Conservation (phyloP, 2,113 vertebrate genomes). For the Astur gentilis region DNA sequence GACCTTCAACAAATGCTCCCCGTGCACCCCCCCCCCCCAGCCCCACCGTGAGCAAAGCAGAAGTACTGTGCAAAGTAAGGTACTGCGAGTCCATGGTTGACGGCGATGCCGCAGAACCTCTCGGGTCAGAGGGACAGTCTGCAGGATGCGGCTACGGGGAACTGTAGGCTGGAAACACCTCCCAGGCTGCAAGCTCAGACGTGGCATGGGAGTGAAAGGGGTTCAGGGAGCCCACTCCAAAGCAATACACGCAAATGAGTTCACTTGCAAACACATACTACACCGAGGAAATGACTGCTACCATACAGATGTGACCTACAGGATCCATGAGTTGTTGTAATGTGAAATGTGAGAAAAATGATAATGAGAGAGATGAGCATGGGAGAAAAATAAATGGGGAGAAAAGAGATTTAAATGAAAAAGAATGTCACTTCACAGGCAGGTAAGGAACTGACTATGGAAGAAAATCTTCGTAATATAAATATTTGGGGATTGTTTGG, state of each 20-base stretch:
- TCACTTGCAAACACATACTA: not conserved
- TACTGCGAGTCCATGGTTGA: no score
- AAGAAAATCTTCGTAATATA: not conserved
- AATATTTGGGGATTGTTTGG: not conserved
- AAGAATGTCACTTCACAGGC: not conserved
- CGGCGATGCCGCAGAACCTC: not conserved
- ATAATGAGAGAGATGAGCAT: not conserved
- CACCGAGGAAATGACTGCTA: not conserved
- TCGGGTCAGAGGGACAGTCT: not conserved
- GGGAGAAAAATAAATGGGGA: not conserved
- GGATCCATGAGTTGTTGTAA: not conserved
- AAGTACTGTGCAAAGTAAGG: not conserved
- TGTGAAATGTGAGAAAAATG: no score
- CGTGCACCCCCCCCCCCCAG: no score
- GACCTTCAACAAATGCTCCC: not conserved
- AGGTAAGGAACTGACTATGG: not conserved
- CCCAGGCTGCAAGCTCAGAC: not conserved
- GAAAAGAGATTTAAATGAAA: not conserved
- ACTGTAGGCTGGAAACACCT: not conserved
- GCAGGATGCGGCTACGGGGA: accelerated
- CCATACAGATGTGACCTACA: accelerated
- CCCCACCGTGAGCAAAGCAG: not conserved
- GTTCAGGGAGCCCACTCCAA: not conserved
- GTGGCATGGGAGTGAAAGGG: no score
- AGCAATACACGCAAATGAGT: not conserved